Evolutionary conservation across 2,113 vertebrate genomes (phyloP), one percentile per base, ranked within the genome.

Genomic region (Heliornis fulica): DNA sequence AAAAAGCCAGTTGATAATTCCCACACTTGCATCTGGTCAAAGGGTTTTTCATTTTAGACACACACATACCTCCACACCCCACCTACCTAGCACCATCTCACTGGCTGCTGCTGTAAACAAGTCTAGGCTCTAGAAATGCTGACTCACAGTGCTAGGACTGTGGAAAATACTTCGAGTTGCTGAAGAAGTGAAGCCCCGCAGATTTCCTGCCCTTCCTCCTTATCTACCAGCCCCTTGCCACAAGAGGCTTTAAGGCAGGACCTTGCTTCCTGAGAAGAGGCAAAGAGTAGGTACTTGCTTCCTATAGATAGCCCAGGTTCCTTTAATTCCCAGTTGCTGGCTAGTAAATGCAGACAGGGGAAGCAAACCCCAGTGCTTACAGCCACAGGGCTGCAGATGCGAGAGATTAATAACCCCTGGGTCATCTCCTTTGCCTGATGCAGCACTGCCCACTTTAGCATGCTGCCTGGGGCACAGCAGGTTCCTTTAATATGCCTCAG

Each of bases 121-220:
- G 61, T 17, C 76, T 26, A 69, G 78, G 87, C 87, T 93, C 75
- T 68, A 87, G 84, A 82, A 96, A 64, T 96, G 96, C 93, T 97
- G 96, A 96, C 94, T 94, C 93, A 96, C 75, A 71, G 82, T 43
- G 46, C 85, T 50, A 65, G 50, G 72, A 66, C 56, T 63, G 48
- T 10, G 48, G 76, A 90, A 95, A 95, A 90, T n/a, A 90, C 53
- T 90, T 68, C 15, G 78, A 82, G 72, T 48, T 93, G 66, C 54
- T 91, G 53, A 91, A 95, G 93, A 88, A 93, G 76, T 28, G 76
- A 88, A 89, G 80, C 56, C 50, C 5, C 3, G 76, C 71, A 92
- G 61, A 36, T 87, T 95, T 93, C 76, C 93, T 93, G 94, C 80
- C 88, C 72, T 88, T 90, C 51, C 51, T 90, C 51, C 83, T 95